phyloP scores from a whole-genome alignment of 2,797 vertebrate genomes.

The Bradypodion ventrale region DNA sequence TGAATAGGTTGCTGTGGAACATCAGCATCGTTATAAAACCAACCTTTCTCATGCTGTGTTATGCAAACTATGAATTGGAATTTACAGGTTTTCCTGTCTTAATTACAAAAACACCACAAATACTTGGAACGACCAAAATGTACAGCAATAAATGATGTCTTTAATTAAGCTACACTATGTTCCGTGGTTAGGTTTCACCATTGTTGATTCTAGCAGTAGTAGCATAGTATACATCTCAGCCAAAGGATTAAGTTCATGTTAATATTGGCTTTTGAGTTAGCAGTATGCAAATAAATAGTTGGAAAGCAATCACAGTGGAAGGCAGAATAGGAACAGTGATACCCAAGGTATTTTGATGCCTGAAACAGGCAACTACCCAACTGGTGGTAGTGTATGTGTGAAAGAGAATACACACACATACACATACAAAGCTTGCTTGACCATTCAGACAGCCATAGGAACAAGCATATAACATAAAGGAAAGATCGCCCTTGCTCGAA shows the following conservation, averaged over 20 bases:
- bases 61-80: neutral
- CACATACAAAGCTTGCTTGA: neutral
- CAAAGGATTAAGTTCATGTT: neutral
- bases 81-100: constrained; percentile 13
- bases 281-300: neutral
- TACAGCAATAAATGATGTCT: constrained; percentile 11
- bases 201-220: neutral
- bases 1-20: constrained; percentile 12
- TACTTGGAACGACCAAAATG: neutral
- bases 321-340: neutral
- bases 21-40: neutral
- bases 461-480: no score
- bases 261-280: neutral
- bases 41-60: constrained; percentile 10
- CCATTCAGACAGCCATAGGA: no score
- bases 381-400: no score
- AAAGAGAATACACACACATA: neutral
- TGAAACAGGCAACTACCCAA: neutral
- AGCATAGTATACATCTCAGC: neutral
- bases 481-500: no score
- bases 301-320: neutral
- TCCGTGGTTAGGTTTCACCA: constrained; percentile 10
- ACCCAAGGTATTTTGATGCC: neutral
- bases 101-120: constrained; percentile 38
- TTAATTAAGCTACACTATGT: constrained; percentile 17